Evolutionary conservation across 2,797 vertebrate genomes (phyloP).

Genomic region (Champsocephalus gunnari): DNA sequence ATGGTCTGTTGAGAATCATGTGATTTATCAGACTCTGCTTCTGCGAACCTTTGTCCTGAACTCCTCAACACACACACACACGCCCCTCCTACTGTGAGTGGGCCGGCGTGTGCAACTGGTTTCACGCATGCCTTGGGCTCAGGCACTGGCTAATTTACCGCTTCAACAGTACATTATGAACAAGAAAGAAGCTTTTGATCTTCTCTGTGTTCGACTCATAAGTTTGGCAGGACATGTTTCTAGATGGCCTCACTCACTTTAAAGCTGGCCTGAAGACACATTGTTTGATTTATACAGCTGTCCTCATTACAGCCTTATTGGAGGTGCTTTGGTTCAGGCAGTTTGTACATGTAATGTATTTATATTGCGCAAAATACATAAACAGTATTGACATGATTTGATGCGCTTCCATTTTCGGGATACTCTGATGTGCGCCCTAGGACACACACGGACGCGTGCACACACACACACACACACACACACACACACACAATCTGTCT

Average conservation of each 20-base stretch:
- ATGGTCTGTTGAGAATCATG: slow-evolving; percentile 75
- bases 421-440: slow-evolving; percentile 24
- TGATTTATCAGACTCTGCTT: slow-evolving; percentile 73
- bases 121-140: slow-evolving; percentile 86
- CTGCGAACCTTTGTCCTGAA: slow-evolving; percentile 76
- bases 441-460: slow-evolving; percentile 5
- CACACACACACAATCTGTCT: background rate
- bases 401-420: slow-evolving; percentile 28
- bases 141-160: slow-evolving; percentile 83
- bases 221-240: slow-evolving; percentile 79
- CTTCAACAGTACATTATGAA: slow-evolving; percentile 80
- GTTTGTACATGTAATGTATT: slow-evolving; percentile 45
- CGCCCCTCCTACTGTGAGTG: slow-evolving; percentile 76
- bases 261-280: slow-evolving; percentile 62
- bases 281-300: slow-evolving; percentile 63
- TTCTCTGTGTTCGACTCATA: slow-evolving; percentile 71
- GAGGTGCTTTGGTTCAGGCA: slow-evolving; percentile 43
- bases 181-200: slow-evolving; percentile 81
- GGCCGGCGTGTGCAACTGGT: slow-evolving; percentile 79
- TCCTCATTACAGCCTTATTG: slow-evolving; percentile 62
- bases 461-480: background rate
- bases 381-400: slow-evolving; percentile 48
- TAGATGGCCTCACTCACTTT: slow-evolving; percentile 70
- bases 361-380: slow-evolving; percentile 54
- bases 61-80: slow-evolving; percentile 43